Evolutionary conservation across 2,797 vertebrate species (phyloP).

Genomic region (Acrocephalus scirpaceus): DNA sequence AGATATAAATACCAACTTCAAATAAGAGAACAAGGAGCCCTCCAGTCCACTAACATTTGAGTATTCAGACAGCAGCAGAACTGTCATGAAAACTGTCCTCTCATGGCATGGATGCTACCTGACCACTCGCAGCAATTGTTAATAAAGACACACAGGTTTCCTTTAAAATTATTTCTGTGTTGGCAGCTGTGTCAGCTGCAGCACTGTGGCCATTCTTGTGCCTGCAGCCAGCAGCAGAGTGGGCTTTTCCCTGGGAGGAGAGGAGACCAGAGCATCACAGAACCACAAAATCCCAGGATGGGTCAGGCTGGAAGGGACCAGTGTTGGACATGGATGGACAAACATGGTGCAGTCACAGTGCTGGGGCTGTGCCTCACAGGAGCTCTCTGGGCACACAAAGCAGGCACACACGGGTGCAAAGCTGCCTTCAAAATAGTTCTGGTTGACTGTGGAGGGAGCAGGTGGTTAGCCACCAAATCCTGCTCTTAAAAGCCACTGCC

Average conservation of each 20-base stretch:
- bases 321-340: too few relatives aligned
- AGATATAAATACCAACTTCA: background rate
- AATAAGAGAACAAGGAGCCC: background rate
- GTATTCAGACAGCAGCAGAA: background rate
- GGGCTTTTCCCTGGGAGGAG: background rate
- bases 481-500: background rate
- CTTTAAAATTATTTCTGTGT: background rate
- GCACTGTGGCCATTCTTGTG: background rate
- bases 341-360: too few relatives aligned
- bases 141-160: background rate
- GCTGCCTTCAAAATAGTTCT: background rate
- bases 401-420: background rate
- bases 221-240: background rate
- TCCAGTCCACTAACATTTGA: background rate
- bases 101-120: accelerated
- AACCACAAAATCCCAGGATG: background rate
- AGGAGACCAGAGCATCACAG: background rate
- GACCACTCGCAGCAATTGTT: background rate
- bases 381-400: too few relatives aligned
- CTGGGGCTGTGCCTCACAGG: too few relatives aligned
- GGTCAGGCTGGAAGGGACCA: too few relatives aligned
- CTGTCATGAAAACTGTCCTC: background rate
- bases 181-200: background rate
- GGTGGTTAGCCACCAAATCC: slow-evolving; percentile 15
- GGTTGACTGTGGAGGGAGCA: background rate